Evolutionary conservation across 2,113 vertebrate species (phyloP), one percentile per base, ranked within the genome.

Genomic region (Dasyprocta punctata): DNA sequence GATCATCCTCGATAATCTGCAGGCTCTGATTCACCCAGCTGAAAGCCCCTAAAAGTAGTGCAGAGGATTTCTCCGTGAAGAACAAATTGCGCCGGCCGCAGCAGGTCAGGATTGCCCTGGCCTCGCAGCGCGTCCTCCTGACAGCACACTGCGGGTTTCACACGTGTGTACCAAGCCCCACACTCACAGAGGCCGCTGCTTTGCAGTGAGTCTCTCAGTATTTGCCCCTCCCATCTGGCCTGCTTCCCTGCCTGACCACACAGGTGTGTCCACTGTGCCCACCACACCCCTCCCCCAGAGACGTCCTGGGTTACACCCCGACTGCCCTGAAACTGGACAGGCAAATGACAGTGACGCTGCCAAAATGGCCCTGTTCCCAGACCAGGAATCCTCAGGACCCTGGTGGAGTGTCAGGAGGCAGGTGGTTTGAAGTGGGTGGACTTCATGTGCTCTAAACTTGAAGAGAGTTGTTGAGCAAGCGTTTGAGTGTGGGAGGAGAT

Each of bases 261-360:
- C 33, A 5, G 2, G 13, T 2, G 3, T 75, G 12, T 17, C 38
- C 44, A 3, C 49, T 5, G 30, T 54, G 49, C 47, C 52, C 28
- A 26, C 52, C 36, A 7, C 60, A 30, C 10, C 22, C 24, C 41
- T 80, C 49, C 20, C 5, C 38, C 30, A 61, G 38, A 69, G 22
- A 54, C 5, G 3, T 52, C 16, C 26, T 2, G 11, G 38, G n/a
- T 19, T 17, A 38, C 7, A 38, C 1, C 0, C 4, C 14, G 33
- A 38, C n/a, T 26, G 9, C 13, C 0, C 2, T 36, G 16, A 19
- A 56, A 60, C 9, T 38, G 2, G 44, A 24, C 2, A 3, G n/a
- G 4, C 44, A 22, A 33, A 73, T 2, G 22, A 0, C 16, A 38
- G 41, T 2, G 73, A 36, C 65, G 19, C 73, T 81, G 28, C 49